These are phyloP conservation scores for Sinohyriopsis cumingii DNA, from an alignment of 2,888 invertebrate genomes.

Conservation along the genomic window DNA sequence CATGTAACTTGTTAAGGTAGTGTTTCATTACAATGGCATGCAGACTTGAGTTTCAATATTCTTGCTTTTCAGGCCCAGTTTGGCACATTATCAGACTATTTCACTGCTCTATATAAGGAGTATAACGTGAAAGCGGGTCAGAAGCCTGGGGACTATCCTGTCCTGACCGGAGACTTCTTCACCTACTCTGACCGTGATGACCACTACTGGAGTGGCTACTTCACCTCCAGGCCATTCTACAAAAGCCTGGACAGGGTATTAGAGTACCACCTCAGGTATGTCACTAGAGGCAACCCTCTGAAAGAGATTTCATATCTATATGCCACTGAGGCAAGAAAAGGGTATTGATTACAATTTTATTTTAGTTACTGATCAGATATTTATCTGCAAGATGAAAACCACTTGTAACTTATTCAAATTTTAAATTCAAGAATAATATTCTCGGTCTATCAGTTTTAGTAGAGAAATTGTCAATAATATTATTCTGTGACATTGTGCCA, in stretches of 20 bases:
- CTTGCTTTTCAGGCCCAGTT: conserved; percentile 63
- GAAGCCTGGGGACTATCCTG: conserved; percentile 48
- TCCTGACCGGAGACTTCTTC: conserved; percentile 71
- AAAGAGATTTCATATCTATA: too few species aligned
- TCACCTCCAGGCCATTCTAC: conserved; percentile 71
- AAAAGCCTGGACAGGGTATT: conserved; percentile 67
- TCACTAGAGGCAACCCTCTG: not conserved
- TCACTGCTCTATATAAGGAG: conserved; percentile 63
- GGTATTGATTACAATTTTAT: too few species aligned
- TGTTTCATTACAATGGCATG: not conserved
- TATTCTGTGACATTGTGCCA: too few species aligned
- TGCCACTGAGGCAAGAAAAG: too few species aligned
- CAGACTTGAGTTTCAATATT: not conserved
- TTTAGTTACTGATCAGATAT: too few species aligned
- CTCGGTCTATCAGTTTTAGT: too few species aligned
- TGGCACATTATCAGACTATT: conserved; percentile 72
- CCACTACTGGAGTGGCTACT: conserved; percentile 73
- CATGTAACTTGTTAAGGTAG: not conserved
- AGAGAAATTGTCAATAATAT: too few species aligned
- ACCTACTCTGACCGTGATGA: conserved; percentile 71
- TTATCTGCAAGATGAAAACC: too few species aligned
- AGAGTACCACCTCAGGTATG: conserved; percentile 64
- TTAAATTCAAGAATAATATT: too few species aligned
- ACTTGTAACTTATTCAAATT: too few species aligned
- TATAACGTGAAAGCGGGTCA: conserved; percentile 38